phyloP scores from a whole-genome alignment of 2,888 invertebrate species.

The Lepidonotus clava region DNA sequence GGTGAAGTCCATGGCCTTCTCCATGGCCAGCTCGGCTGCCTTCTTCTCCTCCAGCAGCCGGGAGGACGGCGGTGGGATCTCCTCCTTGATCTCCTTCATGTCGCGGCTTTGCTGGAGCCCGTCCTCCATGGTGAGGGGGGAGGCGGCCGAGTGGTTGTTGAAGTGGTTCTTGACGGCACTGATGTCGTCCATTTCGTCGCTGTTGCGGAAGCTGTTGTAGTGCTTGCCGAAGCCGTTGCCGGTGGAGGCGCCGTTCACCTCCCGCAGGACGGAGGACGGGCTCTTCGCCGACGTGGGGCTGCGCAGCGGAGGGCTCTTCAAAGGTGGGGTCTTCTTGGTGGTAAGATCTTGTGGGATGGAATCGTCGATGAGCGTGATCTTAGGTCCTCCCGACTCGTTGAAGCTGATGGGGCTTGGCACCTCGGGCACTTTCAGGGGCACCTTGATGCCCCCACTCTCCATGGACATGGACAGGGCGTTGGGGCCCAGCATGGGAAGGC shows the following conservation, averaged over 20 bases:
- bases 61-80: constrained; percentile 9
- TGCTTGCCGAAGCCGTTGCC: neutral
- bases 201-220: neutral
- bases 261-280: constrained; percentile 18
- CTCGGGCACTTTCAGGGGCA: constrained; percentile 57
- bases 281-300: constrained; percentile 35
- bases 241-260: constrained; percentile 10
- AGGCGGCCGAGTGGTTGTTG: neutral
- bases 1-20: constrained; percentile 50
- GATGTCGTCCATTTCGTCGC: neutral
- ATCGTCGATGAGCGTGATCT: constrained; percentile 48
- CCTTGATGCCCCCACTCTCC: constrained; percentile 54
- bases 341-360: constrained; percentile 60
- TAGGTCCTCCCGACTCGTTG: constrained; percentile 21
- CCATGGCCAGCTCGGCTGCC: constrained; percentile 16
- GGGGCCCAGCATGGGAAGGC: constrained; percentile 50
- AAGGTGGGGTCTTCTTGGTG: constrained; percentile 53
- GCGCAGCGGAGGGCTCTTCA: constrained; percentile 26
- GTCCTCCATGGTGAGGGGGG: neutral
- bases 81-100: constrained; percentile 46
- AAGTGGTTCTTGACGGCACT: neutral
- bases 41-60: constrained; percentile 6
- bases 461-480: constrained; percentile 14
- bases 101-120: neutral
- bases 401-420: constrained; percentile 48